These are phyloP conservation scores for Lagenorhynchus albirostris DNA, from an alignment of 2,113 vertebrate species.

Conservation along the genomic window DNA sequence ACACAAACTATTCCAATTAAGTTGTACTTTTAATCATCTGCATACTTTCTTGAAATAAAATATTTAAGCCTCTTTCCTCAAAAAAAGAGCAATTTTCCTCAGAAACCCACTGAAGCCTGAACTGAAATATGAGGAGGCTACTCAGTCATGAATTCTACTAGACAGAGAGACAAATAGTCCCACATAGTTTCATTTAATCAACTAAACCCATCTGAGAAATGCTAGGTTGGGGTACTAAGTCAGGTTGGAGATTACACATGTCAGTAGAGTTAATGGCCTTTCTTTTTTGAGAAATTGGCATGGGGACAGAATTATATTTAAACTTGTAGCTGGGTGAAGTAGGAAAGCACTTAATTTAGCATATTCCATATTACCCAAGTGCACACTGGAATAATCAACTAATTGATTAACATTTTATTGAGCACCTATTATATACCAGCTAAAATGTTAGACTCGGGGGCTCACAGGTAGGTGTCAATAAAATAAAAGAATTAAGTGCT, in stretches of 20 bases:
- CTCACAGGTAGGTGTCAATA: not conserved
- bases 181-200: constrained; percentile 54
- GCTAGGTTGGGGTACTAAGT: not conserved
- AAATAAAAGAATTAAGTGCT: not conserved
- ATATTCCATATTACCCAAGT: not conserved
- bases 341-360: constrained; percentile 41
- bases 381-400: not conserved
- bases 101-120: constrained; percentile 28
- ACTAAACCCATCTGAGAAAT: constrained; percentile 38
- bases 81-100: constrained; percentile 8
- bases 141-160: constrained; percentile 45
- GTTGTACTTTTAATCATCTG: constrained; percentile 40
- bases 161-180: constrained; percentile 40
- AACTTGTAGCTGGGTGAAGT: constrained; percentile 3
- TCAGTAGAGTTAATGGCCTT: constrained; percentile 44
- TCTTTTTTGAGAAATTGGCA: constrained; percentile 38
- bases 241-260: constrained; percentile 37
- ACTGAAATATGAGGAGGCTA: constrained; percentile 45
- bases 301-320: constrained; percentile 34
- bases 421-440: not conserved
- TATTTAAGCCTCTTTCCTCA: constrained; percentile 32
- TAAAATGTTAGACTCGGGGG: not conserved
- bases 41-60: constrained; percentile 31
- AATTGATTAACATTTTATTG: constrained; percentile 9
- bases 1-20: constrained; percentile 58